A percentile compares a stretch with the other conserved stretches of the same genome.
Evolutionary conservation across 2,113 vertebrate species (phyloP).

Genomic region (Leptobrachium leishanense): DNA sequence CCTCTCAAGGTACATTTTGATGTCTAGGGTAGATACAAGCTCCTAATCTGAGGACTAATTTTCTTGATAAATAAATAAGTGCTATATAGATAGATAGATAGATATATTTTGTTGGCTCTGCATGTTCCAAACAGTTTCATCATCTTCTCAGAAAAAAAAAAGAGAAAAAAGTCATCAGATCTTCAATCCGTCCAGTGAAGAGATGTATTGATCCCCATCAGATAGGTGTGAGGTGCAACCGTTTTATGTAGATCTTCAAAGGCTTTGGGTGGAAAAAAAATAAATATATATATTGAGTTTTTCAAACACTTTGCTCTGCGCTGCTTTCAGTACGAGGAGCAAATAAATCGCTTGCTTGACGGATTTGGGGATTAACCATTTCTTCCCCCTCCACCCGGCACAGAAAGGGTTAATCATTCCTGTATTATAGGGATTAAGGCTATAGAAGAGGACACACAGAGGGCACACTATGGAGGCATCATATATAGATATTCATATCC

Average conservation of each 20-base stretch:
- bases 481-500: no score
- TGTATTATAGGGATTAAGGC: background rate
- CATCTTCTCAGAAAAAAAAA: slow-evolving; percentile 21
- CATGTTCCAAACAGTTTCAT: slow-evolving; percentile 45
- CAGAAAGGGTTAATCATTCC: background rate
- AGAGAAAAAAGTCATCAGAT: slow-evolving; percentile 38
- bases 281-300: slow-evolving; percentile 33
- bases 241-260: slow-evolving; percentile 48
- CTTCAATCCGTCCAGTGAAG: slow-evolving; percentile 26
- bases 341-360: slow-evolving; percentile 25
- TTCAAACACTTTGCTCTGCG: slow-evolving; percentile 38
- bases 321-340: slow-evolving; percentile 27
- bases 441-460: no score
- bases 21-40: slow-evolving; percentile 2
- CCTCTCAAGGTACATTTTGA: background rate
- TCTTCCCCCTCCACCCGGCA: background rate
- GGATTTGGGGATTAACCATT: slow-evolving; percentile 1
- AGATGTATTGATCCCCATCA: slow-evolving; percentile 34
- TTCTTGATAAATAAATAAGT: slow-evolving; percentile 6
- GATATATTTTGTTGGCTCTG: background rate
- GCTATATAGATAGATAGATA: no score
- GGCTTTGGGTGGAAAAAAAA: slow-evolving; percentile 29
- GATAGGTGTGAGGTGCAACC: slow-evolving; percentile 41
- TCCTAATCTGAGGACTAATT: background rate
- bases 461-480: no score